These are phyloP conservation scores for Periphyllus acericola DNA, from an alignment of 2,888 invertebrate species.

Conservation along the genomic window DNA sequence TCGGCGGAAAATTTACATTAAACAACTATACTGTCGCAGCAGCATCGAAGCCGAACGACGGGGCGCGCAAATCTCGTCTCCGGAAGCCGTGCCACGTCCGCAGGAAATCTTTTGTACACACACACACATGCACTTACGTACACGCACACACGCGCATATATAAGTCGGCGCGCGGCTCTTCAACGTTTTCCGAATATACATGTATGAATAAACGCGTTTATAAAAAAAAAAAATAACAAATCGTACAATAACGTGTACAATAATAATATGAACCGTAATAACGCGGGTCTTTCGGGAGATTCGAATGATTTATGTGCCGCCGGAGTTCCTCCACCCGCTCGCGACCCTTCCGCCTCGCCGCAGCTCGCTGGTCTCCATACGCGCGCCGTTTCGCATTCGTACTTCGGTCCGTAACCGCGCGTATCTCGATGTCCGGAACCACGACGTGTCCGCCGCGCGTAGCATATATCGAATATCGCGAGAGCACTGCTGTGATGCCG, in stretches of 20 bases:
- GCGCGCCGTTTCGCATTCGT: constrained; percentile 54
- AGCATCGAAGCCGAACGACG: constrained; percentile 13
- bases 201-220: not conserved
- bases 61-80: constrained; percentile 39
- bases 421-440: too few species aligned
- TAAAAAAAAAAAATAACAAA: constrained; percentile 12
- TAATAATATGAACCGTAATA: constrained; percentile 23
- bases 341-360: too few species aligned
- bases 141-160: too few species aligned
- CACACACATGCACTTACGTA: too few species aligned
- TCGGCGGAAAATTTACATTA: constrained; percentile 51
- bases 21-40: constrained; percentile 6
- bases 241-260: not conserved
- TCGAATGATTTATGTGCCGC: constrained; percentile 56
- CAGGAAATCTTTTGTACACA: constrained; percentile 56
- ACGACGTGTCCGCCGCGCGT: too few species aligned
- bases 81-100: constrained; percentile 56
- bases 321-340: too few species aligned
- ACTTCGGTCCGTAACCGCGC: constrained; percentile 36
- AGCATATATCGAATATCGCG: not conserved
- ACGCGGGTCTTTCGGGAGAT: constrained; percentile 36
- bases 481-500: too few species aligned
- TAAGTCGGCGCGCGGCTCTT: constrained; percentile 14
- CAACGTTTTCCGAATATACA: constrained; percentile 2
- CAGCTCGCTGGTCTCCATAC: not conserved